A percentile compares a stretch with the other conserved stretches of the same genome.
Conservation (phyloP, 2,113 vertebrate genomes). For the Siniperca chuatsi region DNA sequence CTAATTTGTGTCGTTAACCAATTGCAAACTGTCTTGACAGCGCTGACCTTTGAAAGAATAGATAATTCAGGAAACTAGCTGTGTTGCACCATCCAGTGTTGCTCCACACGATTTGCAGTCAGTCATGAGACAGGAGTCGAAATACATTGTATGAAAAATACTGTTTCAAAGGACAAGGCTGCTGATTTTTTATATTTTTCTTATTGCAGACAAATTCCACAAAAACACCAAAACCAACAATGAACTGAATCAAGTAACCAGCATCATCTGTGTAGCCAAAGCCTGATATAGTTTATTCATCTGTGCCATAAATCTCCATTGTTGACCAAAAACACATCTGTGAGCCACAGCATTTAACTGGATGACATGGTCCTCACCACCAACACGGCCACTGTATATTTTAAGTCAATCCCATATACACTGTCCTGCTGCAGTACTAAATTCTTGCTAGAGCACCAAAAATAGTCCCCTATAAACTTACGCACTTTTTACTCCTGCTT, state of each 20-base stretch:
- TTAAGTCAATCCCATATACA: no score
- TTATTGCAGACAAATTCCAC: background rate
- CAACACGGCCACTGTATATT: no score
- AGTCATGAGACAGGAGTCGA: background rate
- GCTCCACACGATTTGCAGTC: background rate
- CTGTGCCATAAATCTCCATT: background rate
- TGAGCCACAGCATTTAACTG: background rate
- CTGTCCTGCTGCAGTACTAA: no score
- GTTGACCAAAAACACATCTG: background rate
- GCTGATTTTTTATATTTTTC: background rate
- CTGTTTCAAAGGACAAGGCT: background rate
- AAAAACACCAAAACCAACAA: slow-evolving; percentile 14
- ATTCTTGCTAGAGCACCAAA: no score
- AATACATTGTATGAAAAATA: background rate
- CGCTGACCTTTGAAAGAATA: slow-evolving; percentile 34
- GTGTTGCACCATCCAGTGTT: background rate
- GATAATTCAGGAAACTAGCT: slow-evolving; percentile 1
- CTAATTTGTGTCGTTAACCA: slow-evolving; percentile 22
- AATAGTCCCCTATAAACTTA: no score
- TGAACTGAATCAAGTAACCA: background rate
- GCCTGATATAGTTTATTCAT: background rate
- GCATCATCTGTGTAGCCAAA: background rate
- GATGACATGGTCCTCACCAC: background rate
- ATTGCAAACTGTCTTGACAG: slow-evolving; percentile 24
- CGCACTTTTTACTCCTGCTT: no score